These are phyloP conservation scores for Donacobius atricapilla DNA, from an alignment of 2,113 vertebrate genomes.

Conservation along the genomic window DNA sequence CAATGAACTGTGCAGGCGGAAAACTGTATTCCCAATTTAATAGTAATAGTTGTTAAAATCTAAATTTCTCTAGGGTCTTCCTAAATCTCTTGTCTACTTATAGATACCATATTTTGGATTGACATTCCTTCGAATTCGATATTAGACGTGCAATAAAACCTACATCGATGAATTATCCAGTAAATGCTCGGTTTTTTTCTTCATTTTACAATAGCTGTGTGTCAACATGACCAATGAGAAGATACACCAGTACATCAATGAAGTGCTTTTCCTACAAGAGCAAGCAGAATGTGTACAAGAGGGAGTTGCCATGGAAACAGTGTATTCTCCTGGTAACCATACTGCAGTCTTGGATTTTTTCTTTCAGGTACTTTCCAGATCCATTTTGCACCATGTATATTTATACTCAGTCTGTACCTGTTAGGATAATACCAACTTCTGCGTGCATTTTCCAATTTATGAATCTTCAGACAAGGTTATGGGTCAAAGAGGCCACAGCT, in stretches of 20 bases:
- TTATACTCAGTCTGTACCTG: background rate
- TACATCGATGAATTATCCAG: background rate
- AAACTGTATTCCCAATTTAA: background rate
- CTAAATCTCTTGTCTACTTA: background rate
- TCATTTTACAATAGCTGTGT: slow-evolving; percentile 80
- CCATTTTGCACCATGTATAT: background rate
- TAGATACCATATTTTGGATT: background rate
- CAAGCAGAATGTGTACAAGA: slow-evolving; percentile 91
- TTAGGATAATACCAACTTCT: background rate
- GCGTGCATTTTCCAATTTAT: background rate
- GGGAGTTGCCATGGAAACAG: slow-evolving; percentile 88
- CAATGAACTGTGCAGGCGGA: background rate
- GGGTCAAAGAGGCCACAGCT: background rate
- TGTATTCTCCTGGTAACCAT: slow-evolving; percentile 81
- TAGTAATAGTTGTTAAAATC: background rate
- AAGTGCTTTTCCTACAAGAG: slow-evolving; percentile 91
- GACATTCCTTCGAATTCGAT: background rate
- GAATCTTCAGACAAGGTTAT: background rate
- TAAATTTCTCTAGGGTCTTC: background rate
- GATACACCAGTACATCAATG: slow-evolving; percentile 85
- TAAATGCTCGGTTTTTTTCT: slow-evolving; percentile 10
- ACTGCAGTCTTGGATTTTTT: slow-evolving; percentile 88
- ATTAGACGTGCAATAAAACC: background rate
- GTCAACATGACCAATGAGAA: slow-evolving; percentile 97
- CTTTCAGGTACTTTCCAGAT: slow-evolving; percentile 83